These are phyloP conservation scores for Nerophis lumbriciformis DNA, from an alignment of 2,113 vertebrate species.

Conservation along the genomic window DNA sequence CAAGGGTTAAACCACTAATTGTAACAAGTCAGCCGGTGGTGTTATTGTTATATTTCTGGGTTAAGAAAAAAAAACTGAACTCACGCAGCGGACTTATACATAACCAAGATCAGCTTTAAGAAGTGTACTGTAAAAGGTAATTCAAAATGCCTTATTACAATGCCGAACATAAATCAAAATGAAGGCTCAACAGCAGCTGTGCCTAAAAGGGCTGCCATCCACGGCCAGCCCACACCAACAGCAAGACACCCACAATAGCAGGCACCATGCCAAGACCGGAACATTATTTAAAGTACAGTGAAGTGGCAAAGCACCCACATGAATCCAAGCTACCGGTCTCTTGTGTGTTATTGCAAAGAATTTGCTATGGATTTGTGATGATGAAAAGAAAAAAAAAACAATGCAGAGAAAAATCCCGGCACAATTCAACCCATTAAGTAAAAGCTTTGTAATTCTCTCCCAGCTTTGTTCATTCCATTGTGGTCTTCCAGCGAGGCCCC, in stretches of 20 bases:
- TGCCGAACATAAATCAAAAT: no score
- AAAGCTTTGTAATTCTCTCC: conserved; percentile 20
- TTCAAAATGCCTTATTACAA: no score
- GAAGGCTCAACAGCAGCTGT: neutral
- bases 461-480: conserved; percentile 35
- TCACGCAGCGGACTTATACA: no score
- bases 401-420: neutral
- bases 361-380: conserved; percentile 7
- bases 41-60: no score
- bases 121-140: neutral
- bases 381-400: neutral
- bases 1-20: no score
- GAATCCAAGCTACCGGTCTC: neutral
- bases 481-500: conserved; percentile 29
- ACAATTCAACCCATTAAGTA: conserved; percentile 1
- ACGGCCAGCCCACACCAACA: conserved; percentile 6
- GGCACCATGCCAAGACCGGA: conserved; percentile 17
- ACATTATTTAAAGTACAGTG: conserved; percentile 10
- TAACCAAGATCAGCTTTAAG: no score
- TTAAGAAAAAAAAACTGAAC: no score
- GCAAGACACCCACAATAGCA: conserved; percentile 25
- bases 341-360: conserved; percentile 1
- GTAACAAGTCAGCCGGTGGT: no score
- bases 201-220: neutral
- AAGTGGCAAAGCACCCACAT: conserved; percentile 27